Conservation (phyloP, 2,113 vertebrate genomes). For the Telmatochromis brachygnathus region DNA sequence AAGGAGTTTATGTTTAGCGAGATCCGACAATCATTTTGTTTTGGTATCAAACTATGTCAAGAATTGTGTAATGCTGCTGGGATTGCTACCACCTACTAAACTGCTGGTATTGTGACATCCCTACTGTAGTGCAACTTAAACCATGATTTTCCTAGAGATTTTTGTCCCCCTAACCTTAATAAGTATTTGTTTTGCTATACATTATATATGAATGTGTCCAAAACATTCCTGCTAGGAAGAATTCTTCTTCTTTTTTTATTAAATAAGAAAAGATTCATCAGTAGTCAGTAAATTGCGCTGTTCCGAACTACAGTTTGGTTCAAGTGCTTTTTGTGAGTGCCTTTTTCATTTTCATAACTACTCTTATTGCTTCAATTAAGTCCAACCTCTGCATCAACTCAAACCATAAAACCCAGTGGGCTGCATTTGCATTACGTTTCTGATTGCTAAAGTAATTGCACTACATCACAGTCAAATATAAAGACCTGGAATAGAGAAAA, state of each 20-base stretch:
- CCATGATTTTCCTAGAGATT: neutral
- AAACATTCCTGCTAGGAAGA: neutral
- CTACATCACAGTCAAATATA: neutral
- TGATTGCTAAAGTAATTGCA: neutral
- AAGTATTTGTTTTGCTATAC: neutral
- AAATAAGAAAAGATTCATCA: neutral
- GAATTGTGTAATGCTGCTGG: neutral
- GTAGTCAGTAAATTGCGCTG: neutral
- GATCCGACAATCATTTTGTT: neutral
- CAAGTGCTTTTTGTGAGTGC: neutral
- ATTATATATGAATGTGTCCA: neutral
- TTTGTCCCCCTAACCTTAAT: accelerated
- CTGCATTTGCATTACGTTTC: neutral
- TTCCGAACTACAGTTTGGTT: neutral
- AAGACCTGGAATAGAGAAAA: neutral
- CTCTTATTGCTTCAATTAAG: neutral
- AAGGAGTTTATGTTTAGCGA: neutral
- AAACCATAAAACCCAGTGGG: neutral
- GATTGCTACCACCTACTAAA: neutral
- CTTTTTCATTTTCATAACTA: neutral
- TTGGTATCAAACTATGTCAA: neutral
- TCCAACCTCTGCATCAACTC: neutral
- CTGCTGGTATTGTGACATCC: neutral
- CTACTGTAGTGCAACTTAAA: neutral
- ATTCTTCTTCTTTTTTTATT: neutral